Percentiles rank a stretch among this genome's conserved stretches.
Conservation (phyloP, 2,888 invertebrate species). For the Priocnemis perturbator region DNA sequence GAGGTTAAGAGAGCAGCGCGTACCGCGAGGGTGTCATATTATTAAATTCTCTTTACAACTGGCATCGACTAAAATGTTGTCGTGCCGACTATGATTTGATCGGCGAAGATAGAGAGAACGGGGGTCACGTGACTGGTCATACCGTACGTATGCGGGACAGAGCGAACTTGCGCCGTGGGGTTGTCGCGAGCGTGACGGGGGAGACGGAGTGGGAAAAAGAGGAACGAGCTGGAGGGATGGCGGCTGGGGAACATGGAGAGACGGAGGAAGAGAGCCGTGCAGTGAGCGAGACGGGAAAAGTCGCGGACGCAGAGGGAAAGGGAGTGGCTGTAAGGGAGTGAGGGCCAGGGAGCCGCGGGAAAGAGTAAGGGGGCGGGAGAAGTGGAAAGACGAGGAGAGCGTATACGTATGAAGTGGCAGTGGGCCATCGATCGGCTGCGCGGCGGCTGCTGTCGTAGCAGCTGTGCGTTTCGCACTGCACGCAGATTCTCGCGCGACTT, state of each 20-base stretch:
- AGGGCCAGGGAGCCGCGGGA: not conserved
- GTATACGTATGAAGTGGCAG: constrained; percentile 54
- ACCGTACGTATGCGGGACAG: constrained; percentile 3
- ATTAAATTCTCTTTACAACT: constrained; percentile 10
- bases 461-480: constrained; percentile 60
- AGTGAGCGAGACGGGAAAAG: constrained; percentile 13
- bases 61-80: not conserved
- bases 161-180: constrained; percentile 13
- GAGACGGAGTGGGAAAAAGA: not conserved
- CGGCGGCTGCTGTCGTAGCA: constrained; percentile 53
- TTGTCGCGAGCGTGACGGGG: not conserved
- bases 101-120: constrained; percentile 12
- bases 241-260: not conserved
- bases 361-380: constrained; percentile 23
- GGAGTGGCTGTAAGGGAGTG: constrained; percentile 8
- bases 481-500: constrained; percentile 43
- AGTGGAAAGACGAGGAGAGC: constrained; percentile 20
- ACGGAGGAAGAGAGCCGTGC: not conserved
- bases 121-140: constrained; percentile 10
- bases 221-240: not conserved
- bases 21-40: not conserved
- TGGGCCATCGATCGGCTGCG: constrained; percentile 71
- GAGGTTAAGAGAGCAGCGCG: not conserved
- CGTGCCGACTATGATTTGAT: constrained; percentile 6
- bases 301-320: constrained; percentile 4